Evolutionary conservation across 2,113 vertebrate species (phyloP), one percentile per base, ranked within the genome.

Genomic region (Coptodon bakossiorum): DNA sequence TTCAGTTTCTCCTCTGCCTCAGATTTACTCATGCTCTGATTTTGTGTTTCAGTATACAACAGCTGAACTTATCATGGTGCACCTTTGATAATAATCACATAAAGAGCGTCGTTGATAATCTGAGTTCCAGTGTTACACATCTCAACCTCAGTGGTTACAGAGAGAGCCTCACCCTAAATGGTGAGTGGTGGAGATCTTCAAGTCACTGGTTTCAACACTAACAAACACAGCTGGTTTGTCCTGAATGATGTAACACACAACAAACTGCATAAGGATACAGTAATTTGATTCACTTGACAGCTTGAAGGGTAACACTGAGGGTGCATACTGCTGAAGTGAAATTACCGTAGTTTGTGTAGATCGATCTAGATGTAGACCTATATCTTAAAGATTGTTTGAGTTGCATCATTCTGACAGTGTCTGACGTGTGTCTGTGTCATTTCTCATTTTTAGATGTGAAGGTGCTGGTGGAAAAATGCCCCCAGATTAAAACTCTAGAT

Each of bases 101-200:
- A 57, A 96, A 96, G 89, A 95, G 92, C 3, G 94, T 97, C 1
- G 97, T 98, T 1, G 89, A 3, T 1, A 91, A 96, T 2, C 1
- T 98, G 38, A 95, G 96, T 8, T 50, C 96, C 17, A 92, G 89
- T 3, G n/a, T 99, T 63, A 96, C 93, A 1, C 96, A 97, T 19
- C 95, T 99, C 76, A 99, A 99, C 94, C 95, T 99, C 86, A 98
- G 99, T 6, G 98, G 99, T n/a, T 99, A 99, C 95, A 96, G 99
- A 83, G 97, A 98, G 81, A 97, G 96, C 89, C 96, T 99, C 11
- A 96, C 96, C 19, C 96, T 97, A 22, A 48, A 96, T 63, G 97
- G 98, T 99, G 86, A 95, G 92, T 13, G 34, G 22, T 50, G 73
- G 73, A 78, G 27, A 4, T 52, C 27, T 31, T 78, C 6, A 38